Evolutionary conservation across 2,797 vertebrate species (phyloP).

Genomic region (Anolis apletophallus): DNA sequence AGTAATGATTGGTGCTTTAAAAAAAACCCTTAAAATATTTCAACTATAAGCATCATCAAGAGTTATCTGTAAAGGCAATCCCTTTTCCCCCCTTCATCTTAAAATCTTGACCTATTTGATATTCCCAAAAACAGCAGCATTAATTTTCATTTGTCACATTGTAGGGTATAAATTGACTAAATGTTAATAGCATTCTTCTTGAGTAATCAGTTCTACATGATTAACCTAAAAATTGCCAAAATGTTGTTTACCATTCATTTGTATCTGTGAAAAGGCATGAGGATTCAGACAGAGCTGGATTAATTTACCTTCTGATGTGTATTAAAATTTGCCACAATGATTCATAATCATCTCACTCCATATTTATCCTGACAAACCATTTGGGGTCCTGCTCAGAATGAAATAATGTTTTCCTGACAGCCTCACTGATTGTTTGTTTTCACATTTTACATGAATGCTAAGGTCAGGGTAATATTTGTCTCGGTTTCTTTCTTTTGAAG

Average conservation of each 20-base stretch:
- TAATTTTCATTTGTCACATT: constrained; percentile 84
- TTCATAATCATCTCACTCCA: constrained; percentile 77
- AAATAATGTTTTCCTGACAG: constrained; percentile 51
- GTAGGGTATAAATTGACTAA: constrained; percentile 82
- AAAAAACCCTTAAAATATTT: constrained; percentile 40
- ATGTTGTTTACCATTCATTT: constrained; percentile 85
- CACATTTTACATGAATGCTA: constrained; percentile 8
- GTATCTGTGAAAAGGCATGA: constrained; percentile 69
- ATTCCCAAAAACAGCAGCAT: constrained; percentile 80
- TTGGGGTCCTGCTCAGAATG: constrained; percentile 56
- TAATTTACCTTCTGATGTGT: constrained; percentile 81
- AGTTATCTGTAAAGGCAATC: constrained; percentile 67
- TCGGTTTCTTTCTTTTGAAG: constrained; percentile 35
- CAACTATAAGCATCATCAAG: constrained; percentile 63
- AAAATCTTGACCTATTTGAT: constrained; percentile 80
- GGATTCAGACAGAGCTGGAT: constrained; percentile 74
- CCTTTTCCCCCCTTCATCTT: constrained; percentile 66
- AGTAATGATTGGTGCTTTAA: constrained; percentile 56
- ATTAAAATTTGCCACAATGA: constrained; percentile 80
- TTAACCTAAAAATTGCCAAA: constrained; percentile 84
- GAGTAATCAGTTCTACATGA: constrained; percentile 85
- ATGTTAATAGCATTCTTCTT: constrained; percentile 83
- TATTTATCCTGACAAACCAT: constrained; percentile 79
- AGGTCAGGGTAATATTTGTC: constrained; percentile 46
- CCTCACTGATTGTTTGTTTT: constrained; percentile 28